Conservation (phyloP, 1,140 invertebrate species). For the Drosophila ogumai region DNA sequence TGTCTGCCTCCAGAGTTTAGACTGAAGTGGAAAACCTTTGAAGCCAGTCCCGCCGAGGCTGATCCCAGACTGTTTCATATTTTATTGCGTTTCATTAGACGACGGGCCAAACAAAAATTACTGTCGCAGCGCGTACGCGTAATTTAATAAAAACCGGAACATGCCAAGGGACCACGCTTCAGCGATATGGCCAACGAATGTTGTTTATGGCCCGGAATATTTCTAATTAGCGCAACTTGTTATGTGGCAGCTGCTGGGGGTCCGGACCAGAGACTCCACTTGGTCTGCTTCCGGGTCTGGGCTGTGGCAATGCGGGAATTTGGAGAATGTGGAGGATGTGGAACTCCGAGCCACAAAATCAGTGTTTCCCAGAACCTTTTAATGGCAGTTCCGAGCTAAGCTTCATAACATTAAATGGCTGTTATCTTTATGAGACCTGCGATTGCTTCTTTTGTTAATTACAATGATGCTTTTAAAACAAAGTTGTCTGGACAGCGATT, state of each 20-base stretch:
- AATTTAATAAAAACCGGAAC: constrained; percentile 71
- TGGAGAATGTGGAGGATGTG: neutral
- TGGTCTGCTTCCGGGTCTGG: constrained; percentile 4
- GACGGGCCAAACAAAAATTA: constrained; percentile 44
- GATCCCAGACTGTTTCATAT: constrained; percentile 47
- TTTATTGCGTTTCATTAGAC: constrained; percentile 63
- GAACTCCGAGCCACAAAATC: constrained; percentile 16
- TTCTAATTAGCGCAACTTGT: constrained; percentile 69
- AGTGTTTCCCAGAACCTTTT: constrained; percentile 3
- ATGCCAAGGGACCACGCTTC: constrained; percentile 8
- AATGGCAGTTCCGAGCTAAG: constrained; percentile 13
- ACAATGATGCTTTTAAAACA: constrained; percentile 42
- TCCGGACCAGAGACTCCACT: constrained; percentile 5
- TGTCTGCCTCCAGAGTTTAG: neutral
- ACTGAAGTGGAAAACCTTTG: constrained; percentile 5
- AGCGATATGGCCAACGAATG: constrained; percentile 57
- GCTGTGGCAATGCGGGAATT: neutral
- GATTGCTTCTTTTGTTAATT: constrained; percentile 54
- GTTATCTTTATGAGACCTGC: constrained; percentile 34
- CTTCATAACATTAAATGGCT: constrained; percentile 34
- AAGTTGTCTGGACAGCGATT: neutral
- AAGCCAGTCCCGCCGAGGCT: neutral
- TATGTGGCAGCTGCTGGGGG: constrained; percentile 54
- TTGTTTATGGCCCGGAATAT: constrained; percentile 78
- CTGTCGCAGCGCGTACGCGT: constrained; percentile 56